Conservation (phyloP, 2,888 invertebrate genomes). For the Serrognathus titanus region DNA sequence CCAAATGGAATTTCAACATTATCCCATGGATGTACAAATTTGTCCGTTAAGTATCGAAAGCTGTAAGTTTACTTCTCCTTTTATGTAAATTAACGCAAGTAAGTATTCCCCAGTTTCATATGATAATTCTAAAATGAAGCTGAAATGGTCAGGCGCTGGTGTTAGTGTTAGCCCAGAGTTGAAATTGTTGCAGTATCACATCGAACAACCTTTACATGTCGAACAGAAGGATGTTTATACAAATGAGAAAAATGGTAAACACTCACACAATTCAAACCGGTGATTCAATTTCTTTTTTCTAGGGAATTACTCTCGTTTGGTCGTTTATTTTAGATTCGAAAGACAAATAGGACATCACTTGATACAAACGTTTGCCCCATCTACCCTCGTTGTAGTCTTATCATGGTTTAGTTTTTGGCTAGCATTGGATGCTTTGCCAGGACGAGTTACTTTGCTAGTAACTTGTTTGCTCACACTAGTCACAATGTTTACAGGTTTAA, state of each 20-base stretch:
- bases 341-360: constrained; percentile 81
- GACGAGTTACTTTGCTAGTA: constrained; percentile 74
- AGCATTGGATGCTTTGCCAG: constrained; percentile 79
- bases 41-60: constrained; percentile 82
- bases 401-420: constrained; percentile 89
- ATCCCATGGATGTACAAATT: constrained; percentile 83
- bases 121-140: constrained; percentile 69
- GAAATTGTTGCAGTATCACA: constrained; percentile 75
- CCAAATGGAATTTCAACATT: constrained; percentile 83
- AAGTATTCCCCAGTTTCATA: constrained; percentile 64
- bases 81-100: not conserved
- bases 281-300: constrained; percentile 20
- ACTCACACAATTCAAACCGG: not conserved
- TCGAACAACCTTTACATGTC: constrained; percentile 67
- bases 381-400: constrained; percentile 75
- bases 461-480: constrained; percentile 82
- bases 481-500: constrained; percentile 80
- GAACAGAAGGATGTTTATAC: constrained; percentile 72
- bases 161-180: constrained; percentile 77
- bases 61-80: constrained; percentile 59
- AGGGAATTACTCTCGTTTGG: constrained; percentile 76
- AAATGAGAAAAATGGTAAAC: constrained; percentile 69
- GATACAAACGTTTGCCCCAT: constrained; percentile 82
- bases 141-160: constrained; percentile 71
- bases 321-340: constrained; percentile 77